A percentile compares a stretch with the other conserved stretches of the same genome.
These are phyloP conservation scores for Aurelia sp. DNA, from an alignment of 30 jellyfish, hydroid and myxozoan genomes.

Conservation along the genomic window DNA sequence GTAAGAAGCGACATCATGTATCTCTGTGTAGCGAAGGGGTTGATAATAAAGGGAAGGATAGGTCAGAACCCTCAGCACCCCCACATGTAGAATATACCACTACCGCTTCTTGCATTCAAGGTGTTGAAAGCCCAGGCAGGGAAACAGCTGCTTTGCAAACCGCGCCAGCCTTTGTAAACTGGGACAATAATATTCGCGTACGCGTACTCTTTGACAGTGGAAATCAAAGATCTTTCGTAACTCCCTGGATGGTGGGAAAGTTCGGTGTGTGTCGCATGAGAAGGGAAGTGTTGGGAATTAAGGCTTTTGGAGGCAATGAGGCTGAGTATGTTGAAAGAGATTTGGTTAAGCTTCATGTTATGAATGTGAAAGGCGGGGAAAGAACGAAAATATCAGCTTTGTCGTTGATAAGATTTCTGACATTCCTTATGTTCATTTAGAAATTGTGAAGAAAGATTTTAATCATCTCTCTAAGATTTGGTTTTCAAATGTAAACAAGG, in stretches of 20 bases:
- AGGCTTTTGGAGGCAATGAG: conserved; percentile 37
- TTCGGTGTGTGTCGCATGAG: not conserved
- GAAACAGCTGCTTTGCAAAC: conserved; percentile 15
- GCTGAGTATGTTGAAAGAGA: not conserved
- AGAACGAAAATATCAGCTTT: conserved; percentile 1
- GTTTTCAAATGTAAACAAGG: conserved; percentile 36
- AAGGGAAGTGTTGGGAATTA: conserved; percentile 13
- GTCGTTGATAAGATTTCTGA: conserved; percentile 14
- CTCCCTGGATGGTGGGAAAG: not conserved
- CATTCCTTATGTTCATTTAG: conserved; percentile 6
- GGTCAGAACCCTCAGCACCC: not conserved
- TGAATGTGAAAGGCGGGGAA: not conserved
- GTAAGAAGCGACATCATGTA: conserved; percentile 5
- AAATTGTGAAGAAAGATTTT: not conserved
- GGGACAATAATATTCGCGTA: not conserved
- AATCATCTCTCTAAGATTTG: not conserved
- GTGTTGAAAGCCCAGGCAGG: not conserved
- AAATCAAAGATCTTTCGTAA: conserved; percentile 12
- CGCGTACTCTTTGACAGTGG: conserved; percentile 35
- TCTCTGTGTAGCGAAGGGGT: not conserved
- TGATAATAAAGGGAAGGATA: not conserved
- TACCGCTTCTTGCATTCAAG: not conserved
- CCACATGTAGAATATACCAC: too few relatives aligned
- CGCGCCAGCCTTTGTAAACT: not conserved
- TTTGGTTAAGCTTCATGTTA: not conserved